A percentile compares a stretch with the other conserved stretches of the same genome.
Evolutionary conservation across 2,113 vertebrate species (phyloP).

Genomic region (Hypomesus transpacificus): DNA sequence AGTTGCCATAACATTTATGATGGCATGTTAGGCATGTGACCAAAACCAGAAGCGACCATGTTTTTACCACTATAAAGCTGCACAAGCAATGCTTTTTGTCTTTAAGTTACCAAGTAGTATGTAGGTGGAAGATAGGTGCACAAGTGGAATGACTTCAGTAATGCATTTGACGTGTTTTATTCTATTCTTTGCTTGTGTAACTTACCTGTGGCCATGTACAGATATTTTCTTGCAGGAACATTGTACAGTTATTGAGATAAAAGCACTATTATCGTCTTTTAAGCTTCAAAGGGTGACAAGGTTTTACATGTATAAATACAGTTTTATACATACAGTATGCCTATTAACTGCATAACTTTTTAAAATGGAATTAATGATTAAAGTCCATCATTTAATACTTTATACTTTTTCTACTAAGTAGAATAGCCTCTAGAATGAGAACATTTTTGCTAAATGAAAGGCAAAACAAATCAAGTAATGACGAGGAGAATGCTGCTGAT

Average conservation of each 20-base stretch:
- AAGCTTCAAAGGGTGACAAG: constrained; percentile 67
- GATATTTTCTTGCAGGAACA: constrained; percentile 51
- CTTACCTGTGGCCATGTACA: constrained; percentile 54
- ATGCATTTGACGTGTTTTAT: constrained; percentile 61
- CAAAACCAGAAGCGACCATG: constrained; percentile 40
- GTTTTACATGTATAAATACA: constrained; percentile 81
- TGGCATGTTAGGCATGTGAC: constrained; percentile 29
- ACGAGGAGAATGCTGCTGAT: constrained; percentile 46
- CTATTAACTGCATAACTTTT: constrained; percentile 77
- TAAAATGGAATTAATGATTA: constrained; percentile 61
- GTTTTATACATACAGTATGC: constrained; percentile 76
- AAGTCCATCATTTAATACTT: constrained; percentile 65
- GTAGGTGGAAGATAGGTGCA: constrained; percentile 50
- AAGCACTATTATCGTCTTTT: constrained; percentile 74
- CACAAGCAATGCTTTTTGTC: constrained; percentile 34
- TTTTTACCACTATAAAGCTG: constrained; percentile 57
- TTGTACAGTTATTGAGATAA: constrained; percentile 71
- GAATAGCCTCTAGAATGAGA: constrained; percentile 66
- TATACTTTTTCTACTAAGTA: constrained; percentile 82
- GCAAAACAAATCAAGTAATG: constrained; percentile 32
- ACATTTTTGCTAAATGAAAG: constrained; percentile 58
- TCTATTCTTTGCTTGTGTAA: constrained; percentile 56
- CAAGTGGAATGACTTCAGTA: constrained; percentile 47
- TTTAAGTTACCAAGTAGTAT: constrained; percentile 35
- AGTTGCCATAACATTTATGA: too few species aligned